A percentile compares a stretch with the other conserved stretches of the same genome.
These are phyloP conservation scores for Lacerta bilineata DNA, from an alignment of 2,797 vertebrate species.

Conservation along the genomic window DNA sequence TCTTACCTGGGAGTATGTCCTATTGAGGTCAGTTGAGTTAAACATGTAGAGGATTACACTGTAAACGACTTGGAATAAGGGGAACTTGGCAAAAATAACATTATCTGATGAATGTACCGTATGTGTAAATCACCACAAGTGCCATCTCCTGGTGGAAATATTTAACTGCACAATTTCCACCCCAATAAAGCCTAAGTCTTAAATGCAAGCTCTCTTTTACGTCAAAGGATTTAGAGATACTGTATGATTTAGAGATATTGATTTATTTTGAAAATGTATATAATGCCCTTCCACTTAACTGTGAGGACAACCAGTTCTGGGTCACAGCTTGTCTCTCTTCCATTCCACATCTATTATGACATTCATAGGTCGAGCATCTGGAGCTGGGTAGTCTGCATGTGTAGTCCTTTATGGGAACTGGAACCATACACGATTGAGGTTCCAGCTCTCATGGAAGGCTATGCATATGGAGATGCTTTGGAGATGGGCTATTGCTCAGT, in stretches of 20 bases:
- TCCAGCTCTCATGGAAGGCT: not conserved
- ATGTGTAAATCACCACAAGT: constrained; percentile 41
- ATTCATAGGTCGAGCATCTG: not conserved
- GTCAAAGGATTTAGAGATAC: not conserved
- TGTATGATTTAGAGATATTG: not conserved
- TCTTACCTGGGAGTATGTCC: not conserved
- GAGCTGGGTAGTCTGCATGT: not conserved
- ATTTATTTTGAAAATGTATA: not conserved
- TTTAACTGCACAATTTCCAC: constrained; percentile 47
- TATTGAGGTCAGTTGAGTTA: not conserved
- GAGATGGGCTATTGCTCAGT: too few relatives aligned
- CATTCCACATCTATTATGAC: not conserved
- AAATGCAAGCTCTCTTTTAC: not conserved
- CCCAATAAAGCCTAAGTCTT: not conserved
- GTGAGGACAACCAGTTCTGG: too few relatives aligned
- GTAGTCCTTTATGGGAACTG: not conserved
- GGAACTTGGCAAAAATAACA: constrained; percentile 15
- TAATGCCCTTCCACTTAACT: not conserved
- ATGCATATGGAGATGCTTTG: not conserved
- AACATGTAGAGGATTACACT: not conserved
- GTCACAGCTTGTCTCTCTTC: too few relatives aligned
- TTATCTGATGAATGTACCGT: not conserved
- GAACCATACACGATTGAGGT: not conserved
- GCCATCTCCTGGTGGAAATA: constrained; percentile 73
- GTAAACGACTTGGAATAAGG: not conserved